A percentile compares a stretch with the other conserved stretches of the same genome.
These are phyloP conservation scores for Proales similis DNA, from an alignment of 1,140 invertebrate species.

Conservation along the genomic window DNA sequence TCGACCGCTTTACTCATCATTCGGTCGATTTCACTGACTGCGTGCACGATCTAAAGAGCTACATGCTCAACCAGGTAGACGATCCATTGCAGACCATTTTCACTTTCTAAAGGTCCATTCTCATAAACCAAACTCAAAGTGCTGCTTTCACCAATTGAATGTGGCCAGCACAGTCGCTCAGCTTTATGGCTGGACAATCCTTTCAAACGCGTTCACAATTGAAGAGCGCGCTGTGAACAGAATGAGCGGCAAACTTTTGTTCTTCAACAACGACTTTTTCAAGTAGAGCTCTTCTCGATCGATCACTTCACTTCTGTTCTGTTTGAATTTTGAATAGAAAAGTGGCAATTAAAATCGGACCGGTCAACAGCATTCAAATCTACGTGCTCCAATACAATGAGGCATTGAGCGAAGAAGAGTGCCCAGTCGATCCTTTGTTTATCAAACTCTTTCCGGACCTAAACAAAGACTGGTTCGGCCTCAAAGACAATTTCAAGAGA, in stretches of 20 bases:
- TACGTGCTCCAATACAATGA: conserved; percentile 25
- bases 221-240: background rate
- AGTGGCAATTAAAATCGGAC: conserved; percentile 23
- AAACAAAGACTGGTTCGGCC: conserved; percentile 9
- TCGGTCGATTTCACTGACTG: conserved; percentile 18
- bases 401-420: background rate
- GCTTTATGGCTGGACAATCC: conserved; percentile 18
- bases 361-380: conserved; percentile 21
- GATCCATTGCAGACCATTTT: no score
- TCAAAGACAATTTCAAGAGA: conserved; percentile 10
- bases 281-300: background rate
- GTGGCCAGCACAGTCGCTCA: conserved; percentile 10
- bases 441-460: background rate
- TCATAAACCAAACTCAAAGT: background rate
- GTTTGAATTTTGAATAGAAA: conserved; percentile 3
- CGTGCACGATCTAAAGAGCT: conserved; percentile 7
- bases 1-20: conserved; percentile 6
- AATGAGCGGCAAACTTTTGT: conserved; percentile 13
- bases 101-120: background rate
- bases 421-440: no score
- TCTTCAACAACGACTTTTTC: conserved; percentile 11
- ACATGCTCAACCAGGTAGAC: conserved; percentile 26
- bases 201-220: conserved; percentile 21
- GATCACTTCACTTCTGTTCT: background rate
- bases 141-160: conserved; percentile 36